Evolutionary conservation across 2,888 invertebrate species (phyloP).

Genomic region (Tricholauxania praeusta): DNA sequence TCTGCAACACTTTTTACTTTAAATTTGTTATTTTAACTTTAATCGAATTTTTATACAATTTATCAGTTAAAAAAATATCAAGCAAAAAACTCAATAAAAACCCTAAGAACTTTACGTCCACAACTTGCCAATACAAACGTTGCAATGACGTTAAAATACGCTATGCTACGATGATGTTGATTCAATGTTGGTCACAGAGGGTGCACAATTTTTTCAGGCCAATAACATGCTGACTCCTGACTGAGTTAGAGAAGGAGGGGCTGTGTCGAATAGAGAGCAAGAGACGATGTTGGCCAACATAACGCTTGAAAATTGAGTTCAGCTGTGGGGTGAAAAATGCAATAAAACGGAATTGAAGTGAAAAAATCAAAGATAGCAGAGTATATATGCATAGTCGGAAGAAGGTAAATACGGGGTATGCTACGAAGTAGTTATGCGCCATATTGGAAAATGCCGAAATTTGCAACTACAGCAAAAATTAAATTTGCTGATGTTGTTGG

Average conservation of each 20-base stretch:
- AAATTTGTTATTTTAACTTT: not conserved
- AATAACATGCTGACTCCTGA: too few species aligned
- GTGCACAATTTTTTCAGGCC: not conserved
- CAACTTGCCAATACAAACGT: conserved; percentile 13
- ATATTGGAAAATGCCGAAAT: conserved; percentile 13
- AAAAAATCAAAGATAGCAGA: not conserved
- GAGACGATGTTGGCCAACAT: not conserved
- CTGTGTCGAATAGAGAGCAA: too few species aligned
- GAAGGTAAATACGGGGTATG: not conserved
- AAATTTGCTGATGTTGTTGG: not conserved
- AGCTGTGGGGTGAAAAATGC: conserved; percentile 14
- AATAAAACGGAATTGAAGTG: not conserved
- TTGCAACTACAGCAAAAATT: conserved; percentile 17
- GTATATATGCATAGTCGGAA: not conserved
- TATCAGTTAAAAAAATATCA: too few species aligned
- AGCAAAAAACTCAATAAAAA: too few species aligned
- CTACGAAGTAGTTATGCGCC: not conserved
- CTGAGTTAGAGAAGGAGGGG: too few species aligned
- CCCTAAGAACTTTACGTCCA: conserved; percentile 12
- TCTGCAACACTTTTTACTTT: not conserved
- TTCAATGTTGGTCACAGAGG: not conserved
- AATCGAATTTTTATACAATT: too few species aligned
- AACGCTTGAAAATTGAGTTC: conserved; percentile 9
- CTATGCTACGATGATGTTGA: not conserved
- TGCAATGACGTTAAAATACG: conserved; percentile 25